Base-by-base conservation (phyloP, 2,797 vertebrate species). In the Decapterus maruadsi region DNA sequence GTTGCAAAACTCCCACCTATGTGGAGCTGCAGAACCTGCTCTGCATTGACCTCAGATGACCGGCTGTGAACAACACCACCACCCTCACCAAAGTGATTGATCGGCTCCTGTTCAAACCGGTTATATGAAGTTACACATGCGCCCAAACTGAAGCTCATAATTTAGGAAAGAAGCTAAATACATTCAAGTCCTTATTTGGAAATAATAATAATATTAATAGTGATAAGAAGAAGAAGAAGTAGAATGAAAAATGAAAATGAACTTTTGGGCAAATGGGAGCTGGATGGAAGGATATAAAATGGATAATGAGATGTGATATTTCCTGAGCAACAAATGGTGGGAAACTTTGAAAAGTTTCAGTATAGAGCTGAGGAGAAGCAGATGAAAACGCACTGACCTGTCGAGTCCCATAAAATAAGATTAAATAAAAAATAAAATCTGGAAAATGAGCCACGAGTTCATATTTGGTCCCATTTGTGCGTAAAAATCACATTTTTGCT, bases 41-140 rank as follows among this genome's bases (percentile, higher is more conserved):
- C 43, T 34, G 29, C 45, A 5, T 0, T 81, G 84, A 87, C 83
- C 84, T 86, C 71, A 83, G 54, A 63, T 81, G 82, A 86, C 84
- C 79, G 73, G 16, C n/a, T 40, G 56, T 57, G 3, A 22, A 8
- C 36, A 48, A 8, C 46, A 26, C 19, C 38, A 36, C 3, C 31
- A 5, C 31, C 31, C 6, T 6, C 31, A 34, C 31, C 63, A 65
- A 65, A 53, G 50, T 53, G 64, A 66, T 73, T 40, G 73, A 65
- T 78, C 16, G 50, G 43, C 43, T 70, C 55, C 63, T 76, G 13
- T 31, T 57, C 43, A 60, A 1, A 9, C 8, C 31, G 66, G 54
- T 61, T 20, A 6, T 2, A 8, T 2, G 3, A 17, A 9, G 61
- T 56, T 64, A 50, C 42, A 67, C 17, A 75, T 36, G 38, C 40